Conservation (phyloP, 1,140 invertebrate species). For the Camponotus pennsylvanicus region DNA sequence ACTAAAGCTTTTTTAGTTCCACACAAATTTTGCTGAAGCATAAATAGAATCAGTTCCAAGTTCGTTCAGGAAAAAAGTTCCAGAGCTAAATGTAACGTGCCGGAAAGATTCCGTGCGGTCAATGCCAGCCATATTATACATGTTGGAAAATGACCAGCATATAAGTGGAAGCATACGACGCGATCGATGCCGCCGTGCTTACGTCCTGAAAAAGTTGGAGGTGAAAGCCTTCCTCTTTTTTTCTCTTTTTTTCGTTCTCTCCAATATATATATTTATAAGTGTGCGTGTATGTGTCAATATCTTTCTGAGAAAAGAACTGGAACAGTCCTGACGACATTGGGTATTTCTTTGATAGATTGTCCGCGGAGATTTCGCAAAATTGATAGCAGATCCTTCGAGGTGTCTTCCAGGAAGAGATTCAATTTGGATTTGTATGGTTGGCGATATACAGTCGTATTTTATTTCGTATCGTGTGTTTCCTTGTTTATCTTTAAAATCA, state of each 20-base stretch:
- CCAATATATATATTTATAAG: background rate
- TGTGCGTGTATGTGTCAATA: background rate
- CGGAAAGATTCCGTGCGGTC: slow-evolving; percentile 44
- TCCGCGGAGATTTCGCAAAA: slow-evolving; percentile 30
- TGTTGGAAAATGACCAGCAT: slow-evolving; percentile 27
- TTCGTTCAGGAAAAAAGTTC: slow-evolving; percentile 33
- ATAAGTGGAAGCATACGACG: background rate
- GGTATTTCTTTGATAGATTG: slow-evolving; percentile 44
- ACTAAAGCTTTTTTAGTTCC: background rate
- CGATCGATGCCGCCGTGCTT: slow-evolving; percentile 42
- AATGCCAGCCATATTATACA: slow-evolving; percentile 23
- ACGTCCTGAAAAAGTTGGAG: slow-evolving; percentile 28
- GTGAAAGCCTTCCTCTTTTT: background rate
- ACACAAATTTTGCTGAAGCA: slow-evolving; percentile 6
- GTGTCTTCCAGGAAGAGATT: slow-evolving; percentile 1
- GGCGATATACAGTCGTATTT: background rate
- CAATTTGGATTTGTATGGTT: slow-evolving; percentile 32
- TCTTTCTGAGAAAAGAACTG: slow-evolving; percentile 16
- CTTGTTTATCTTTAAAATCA: slow-evolving; percentile 10
- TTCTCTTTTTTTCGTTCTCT: background rate
- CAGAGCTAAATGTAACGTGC: slow-evolving; percentile 46
- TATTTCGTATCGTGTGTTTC: background rate
- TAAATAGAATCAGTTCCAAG: slow-evolving; percentile 35
- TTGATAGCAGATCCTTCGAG: background rate
- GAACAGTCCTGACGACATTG: background rate